These are phyloP conservation scores for Archaeoteleia sp. DNA, from an alignment of 2,888 invertebrate genomes.

Conservation along the genomic window DNA sequence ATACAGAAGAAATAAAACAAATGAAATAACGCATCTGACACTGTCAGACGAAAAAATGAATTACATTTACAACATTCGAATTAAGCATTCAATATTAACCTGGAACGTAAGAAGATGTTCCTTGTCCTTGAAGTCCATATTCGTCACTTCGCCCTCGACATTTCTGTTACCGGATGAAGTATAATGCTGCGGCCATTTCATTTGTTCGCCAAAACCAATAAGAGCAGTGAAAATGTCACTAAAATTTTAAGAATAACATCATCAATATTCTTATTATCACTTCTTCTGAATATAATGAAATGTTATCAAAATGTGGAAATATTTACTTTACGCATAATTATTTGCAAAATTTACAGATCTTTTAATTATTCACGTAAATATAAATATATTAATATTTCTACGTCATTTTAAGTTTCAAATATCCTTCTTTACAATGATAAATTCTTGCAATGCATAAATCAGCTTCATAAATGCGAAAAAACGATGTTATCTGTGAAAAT, in stretches of 20 bases:
- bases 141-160: conserved; percentile 76
- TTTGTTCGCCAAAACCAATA: conserved; percentile 78
- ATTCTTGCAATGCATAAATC: background rate
- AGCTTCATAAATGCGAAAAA: background rate
- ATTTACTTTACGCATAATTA: too few species aligned
- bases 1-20: too few species aligned
- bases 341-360: too few species aligned
- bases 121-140: conserved; percentile 64
- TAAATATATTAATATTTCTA: too few species aligned
- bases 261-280: too few species aligned
- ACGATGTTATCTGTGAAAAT: conserved; percentile 4
- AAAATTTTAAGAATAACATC: conserved; percentile 49
- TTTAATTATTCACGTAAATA: too few species aligned
- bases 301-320: too few species aligned
- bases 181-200: conserved; percentile 78
- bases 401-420: background rate
- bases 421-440: conserved; percentile 1
- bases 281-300: too few species aligned
- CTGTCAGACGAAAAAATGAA: too few species aligned
- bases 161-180: conserved; percentile 77
- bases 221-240: conserved; percentile 79
- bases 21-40: too few species aligned
- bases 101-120: conserved; percentile 64
- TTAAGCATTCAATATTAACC: too few species aligned
- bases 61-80: too few species aligned